Evolutionary conservation across 2,888 invertebrate species (phyloP).

Genomic region (Cerastis rubricosa): DNA sequence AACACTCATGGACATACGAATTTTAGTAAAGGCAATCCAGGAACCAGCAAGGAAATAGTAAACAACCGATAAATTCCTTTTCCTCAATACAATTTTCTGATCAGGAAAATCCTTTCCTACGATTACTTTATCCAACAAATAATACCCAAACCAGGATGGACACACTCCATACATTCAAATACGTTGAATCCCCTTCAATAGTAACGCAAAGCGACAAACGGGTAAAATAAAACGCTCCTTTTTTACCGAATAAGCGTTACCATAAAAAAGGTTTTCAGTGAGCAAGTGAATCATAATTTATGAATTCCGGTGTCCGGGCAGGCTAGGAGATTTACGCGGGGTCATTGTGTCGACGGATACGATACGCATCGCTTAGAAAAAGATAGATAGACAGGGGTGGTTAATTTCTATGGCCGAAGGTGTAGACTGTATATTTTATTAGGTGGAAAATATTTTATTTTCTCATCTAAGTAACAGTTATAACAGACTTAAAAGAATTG

Average conservation of each 20-base stretch:
- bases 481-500: background rate
- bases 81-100: background rate
- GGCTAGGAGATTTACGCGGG: conserved; percentile 87
- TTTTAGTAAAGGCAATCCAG: background rate
- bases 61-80: background rate
- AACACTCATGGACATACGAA: background rate
- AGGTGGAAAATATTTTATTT: background rate
- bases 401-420: conserved; percentile 44
- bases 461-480: background rate
- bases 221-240: conserved; percentile 87
- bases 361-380: conserved; percentile 75
- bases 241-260: conserved; percentile 89
- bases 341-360: conserved; percentile 87
- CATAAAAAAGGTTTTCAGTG: conserved; percentile 91
- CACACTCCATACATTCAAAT: conserved; percentile 61
- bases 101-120: conserved; percentile 17
- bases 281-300: conserved; percentile 91
- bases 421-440: conserved; percentile 29
- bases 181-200: conserved; percentile 69
- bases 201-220: conserved; percentile 82
- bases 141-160: conserved; percentile 49
- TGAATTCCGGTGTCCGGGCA: conserved; percentile 89
- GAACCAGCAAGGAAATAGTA: background rate
- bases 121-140: conserved; percentile 33
- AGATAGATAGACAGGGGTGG: conserved; percentile 54